Conservation (phyloP, 2,113 vertebrate species). For the Crotalus tigris region DNA sequence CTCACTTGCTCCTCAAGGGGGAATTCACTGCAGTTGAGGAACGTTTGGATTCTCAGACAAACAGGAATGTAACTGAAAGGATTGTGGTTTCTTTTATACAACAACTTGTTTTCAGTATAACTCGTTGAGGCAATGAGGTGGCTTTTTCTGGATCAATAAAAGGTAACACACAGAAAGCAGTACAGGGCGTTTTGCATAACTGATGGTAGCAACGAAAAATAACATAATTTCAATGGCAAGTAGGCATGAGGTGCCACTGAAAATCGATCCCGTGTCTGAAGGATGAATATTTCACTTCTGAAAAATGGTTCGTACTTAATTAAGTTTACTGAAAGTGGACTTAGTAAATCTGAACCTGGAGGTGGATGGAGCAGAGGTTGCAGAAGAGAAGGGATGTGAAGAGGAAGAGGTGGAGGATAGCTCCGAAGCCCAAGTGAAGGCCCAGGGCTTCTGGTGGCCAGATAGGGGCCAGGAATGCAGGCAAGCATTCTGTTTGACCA, state of each 20-base stretch:
- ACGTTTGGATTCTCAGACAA: background rate
- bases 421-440: too few species aligned
- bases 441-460: background rate
- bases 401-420: background rate
- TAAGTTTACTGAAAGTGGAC: background rate
- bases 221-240: background rate
- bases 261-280: background rate
- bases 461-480: background rate
- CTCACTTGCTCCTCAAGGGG: constrained; percentile 35
- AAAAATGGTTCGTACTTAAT: background rate
- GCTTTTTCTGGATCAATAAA: background rate
- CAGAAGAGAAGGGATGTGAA: background rate
- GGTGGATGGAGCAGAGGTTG: background rate
- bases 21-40: accelerated
- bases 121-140: background rate
- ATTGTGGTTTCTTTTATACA: background rate
- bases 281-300: background rate
- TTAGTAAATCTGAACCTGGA: background rate
- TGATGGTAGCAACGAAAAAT: background rate
- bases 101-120: background rate
- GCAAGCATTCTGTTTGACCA: background rate
- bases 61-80: background rate
- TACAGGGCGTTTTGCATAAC: background rate
- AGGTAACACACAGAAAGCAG: background rate
- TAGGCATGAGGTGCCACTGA: background rate